Conservation (phyloP, 2,113 vertebrate species). For the Gasterosteus nipponicus region DNA sequence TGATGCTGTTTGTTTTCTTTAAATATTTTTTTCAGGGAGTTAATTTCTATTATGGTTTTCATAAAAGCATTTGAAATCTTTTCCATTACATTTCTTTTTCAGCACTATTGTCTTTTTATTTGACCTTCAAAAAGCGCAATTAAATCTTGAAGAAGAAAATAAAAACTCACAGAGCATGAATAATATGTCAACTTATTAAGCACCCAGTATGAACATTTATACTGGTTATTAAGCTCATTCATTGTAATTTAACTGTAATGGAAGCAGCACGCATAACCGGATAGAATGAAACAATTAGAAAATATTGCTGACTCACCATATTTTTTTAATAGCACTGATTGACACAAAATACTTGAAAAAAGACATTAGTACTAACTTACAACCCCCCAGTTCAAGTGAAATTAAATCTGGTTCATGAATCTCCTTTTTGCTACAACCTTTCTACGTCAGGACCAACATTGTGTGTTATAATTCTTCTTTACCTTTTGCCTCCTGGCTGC, state of each 20-base stretch:
- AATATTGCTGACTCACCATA: neutral
- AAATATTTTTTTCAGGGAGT: neutral
- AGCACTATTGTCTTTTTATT: neutral
- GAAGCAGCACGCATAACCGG: neutral
- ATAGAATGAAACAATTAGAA: neutral
- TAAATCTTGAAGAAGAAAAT: neutral
- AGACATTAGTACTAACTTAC: neutral
- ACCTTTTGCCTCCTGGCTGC: neutral
- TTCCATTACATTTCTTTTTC: too few species aligned
- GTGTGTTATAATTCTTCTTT: neutral
- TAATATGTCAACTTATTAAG: neutral
- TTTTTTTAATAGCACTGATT: neutral
- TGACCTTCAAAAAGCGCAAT: neutral
- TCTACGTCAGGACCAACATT: neutral
- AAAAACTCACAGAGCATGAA: neutral
- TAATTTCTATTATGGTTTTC: neutral
- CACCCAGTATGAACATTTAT: neutral
- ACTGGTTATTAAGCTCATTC: neutral
- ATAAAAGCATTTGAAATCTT: too few species aligned
- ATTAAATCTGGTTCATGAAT: neutral
- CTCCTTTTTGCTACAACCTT: neutral
- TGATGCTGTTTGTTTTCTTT: neutral
- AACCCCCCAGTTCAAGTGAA: neutral
- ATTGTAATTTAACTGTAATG: neutral
- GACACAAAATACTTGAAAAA: neutral